Conservation (phyloP, 2,888 invertebrate genomes). For the Hypselothyrea guttata region DNA sequence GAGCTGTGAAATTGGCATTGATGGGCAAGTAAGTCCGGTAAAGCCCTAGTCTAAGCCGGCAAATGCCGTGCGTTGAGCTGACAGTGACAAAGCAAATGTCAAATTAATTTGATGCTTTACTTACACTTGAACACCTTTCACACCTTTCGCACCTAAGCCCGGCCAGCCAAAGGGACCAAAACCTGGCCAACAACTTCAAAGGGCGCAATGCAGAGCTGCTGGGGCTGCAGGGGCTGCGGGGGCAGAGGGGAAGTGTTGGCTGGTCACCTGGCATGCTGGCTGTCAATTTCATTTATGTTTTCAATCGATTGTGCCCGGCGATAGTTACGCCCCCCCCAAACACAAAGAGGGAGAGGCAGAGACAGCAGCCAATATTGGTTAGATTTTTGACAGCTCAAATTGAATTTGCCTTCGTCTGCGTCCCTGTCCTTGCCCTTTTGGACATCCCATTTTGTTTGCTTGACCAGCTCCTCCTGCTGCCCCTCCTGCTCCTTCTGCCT, state of each 20-base stretch:
- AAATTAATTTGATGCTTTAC: conserved; percentile 74
- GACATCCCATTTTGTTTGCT: conserved; percentile 71
- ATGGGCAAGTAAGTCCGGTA: conserved; percentile 4
- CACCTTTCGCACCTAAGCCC: conserved; percentile 23
- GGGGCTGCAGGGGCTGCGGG: neutral
- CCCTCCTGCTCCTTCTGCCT: neutral
- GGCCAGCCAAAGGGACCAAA: conserved; percentile 3
- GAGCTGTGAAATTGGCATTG: conserved; percentile 15
- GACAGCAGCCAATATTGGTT: conserved; percentile 70
- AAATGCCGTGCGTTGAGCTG: conserved; percentile 41
- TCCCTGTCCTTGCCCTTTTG: conserved; percentile 43
- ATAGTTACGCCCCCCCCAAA: conserved; percentile 37
- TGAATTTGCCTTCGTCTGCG: conserved; percentile 63
- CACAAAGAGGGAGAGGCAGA: conserved; percentile 16
- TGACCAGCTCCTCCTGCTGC: too few relatives aligned
- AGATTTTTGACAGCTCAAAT: conserved; percentile 79
- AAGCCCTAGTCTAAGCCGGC: conserved; percentile 18
- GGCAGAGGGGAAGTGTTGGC: conserved; percentile 16
- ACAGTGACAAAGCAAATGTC: conserved; percentile 74
- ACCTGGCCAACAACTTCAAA: conserved; percentile 53
- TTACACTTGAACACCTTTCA: conserved; percentile 57
- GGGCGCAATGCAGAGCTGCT: conserved; percentile 21
- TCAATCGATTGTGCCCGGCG: conserved; percentile 67
- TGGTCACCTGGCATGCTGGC: conserved; percentile 68
- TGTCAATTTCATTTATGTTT: conserved; percentile 78